phyloP scores from a whole-genome alignment of 2,888 invertebrate species.

The Caenorhabditis uteleia region DNA sequence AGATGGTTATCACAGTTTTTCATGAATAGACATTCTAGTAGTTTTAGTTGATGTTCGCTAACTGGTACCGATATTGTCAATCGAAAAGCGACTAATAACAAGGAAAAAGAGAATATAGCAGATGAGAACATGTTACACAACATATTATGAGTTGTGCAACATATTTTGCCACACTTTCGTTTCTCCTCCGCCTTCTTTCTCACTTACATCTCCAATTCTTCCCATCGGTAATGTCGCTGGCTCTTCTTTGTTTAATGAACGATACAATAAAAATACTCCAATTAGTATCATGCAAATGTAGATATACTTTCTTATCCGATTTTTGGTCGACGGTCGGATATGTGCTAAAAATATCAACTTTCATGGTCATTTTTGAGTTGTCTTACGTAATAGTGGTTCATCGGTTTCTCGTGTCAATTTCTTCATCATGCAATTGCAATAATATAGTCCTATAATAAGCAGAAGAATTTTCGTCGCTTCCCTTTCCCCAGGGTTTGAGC shows the following conservation, averaged over 20 bases:
- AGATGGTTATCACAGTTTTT: no score
- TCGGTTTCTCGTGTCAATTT: no score
- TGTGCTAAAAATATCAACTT: conserved; percentile 36
- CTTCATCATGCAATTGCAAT: no score
- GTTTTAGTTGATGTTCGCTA: no score
- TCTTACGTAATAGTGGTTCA: neutral
- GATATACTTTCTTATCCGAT: conserved; percentile 54
- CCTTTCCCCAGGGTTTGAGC: no score
- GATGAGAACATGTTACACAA: no score
- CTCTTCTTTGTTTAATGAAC: conserved; percentile 13
- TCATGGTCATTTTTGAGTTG: neutral
- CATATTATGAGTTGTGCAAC: neutral
- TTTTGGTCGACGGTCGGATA: conserved; percentile 37
- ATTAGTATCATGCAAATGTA: conserved; percentile 41
- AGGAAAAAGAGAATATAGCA: conserved; percentile 2
- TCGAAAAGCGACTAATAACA: no score
- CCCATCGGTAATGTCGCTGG: conserved; percentile 4
- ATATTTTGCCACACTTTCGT: neutral
- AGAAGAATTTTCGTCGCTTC: no score
- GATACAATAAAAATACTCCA: conserved; percentile 23
- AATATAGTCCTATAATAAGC: no score
- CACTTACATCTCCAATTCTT: conserved; percentile 24
- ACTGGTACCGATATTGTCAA: neutral
- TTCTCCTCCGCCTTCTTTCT: neutral
- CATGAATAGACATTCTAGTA: no score